Evolutionary conservation across 2,888 invertebrate genomes (phyloP), one percentile per base, ranked within the genome.

Genomic region (Drosophila planitibia): DNA sequence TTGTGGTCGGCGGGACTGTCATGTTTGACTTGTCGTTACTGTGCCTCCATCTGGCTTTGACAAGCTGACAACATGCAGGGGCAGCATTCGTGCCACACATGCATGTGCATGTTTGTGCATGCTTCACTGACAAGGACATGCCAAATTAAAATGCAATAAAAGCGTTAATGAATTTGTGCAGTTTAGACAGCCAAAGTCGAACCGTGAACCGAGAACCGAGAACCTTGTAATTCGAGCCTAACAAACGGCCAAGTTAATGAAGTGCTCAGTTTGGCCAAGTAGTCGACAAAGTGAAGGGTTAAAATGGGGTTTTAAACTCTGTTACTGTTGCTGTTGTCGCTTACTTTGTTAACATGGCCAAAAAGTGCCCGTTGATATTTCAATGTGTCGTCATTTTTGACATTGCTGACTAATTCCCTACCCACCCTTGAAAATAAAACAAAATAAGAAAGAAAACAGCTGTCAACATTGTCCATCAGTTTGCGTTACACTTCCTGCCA

Each of bases 81-180:
- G 22, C 59, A 47, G 25, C 47, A 49, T 25, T 37, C 30, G 53
- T 35, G 53, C 37, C 74, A 70, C 82, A 74, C 74, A 83, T 83
- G 25, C 89, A 81, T 76, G 81, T 87, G 85, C 85, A 82, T 89
- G 89, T 77, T 76, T 74, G 74, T 79, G 83, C 88, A 86, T 78
- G 90, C 77, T 63, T 87, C 89, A 76, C 64, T 89, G 86, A 70
- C 83, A 89, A 85, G 75, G 82, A 87, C 86, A 87, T 88, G 85
- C 76, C 85, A 76, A 90, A 87, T 87, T 87, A 87, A 87, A 87
- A 89, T 77, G 90, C 90, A 87, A 87, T 87, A 87, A 85, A 87
- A 80, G 76, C 86, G 85, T 83, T 87, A 87, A 89, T 89, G 85
- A 87, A 85, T 80, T 81, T 71, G 66, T 74, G 79, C 83, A 82